Evolutionary conservation across 1,140 invertebrate genomes (phyloP).

Genomic region (Venturia canescens): DNA sequence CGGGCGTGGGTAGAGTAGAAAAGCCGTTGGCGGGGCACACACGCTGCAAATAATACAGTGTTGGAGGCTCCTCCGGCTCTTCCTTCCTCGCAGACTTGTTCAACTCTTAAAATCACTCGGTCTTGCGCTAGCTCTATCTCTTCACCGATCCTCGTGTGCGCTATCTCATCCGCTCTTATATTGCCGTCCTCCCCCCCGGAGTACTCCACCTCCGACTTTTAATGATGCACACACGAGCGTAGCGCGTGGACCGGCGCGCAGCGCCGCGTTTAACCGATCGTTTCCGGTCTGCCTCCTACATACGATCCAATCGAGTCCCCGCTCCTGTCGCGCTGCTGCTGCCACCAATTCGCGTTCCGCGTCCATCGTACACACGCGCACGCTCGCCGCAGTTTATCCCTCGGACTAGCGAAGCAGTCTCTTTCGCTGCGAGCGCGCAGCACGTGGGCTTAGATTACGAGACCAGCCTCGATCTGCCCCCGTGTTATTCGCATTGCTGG

Average conservation of each 20-base stretch:
- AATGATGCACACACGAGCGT: background rate
- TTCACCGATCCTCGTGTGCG: constrained; percentile 4
- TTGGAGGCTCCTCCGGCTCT: constrained; percentile 33
- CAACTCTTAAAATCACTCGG: background rate
- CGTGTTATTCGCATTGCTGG: too few species aligned
- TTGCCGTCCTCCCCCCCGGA: constrained; percentile 33
- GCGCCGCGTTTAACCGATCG: constrained; percentile 36
- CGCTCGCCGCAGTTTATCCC: background rate
- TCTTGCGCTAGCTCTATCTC: constrained; percentile 15
- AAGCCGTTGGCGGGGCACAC: constrained; percentile 24
- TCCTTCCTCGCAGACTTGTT: background rate
- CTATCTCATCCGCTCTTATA: constrained; percentile 29
- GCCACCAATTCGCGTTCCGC: constrained; percentile 4
- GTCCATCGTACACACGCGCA: background rate
- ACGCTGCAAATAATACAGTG: background rate
- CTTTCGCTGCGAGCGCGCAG: background rate
- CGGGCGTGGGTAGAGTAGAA: constrained; percentile 31
- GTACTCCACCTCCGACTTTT: constrained; percentile 10
- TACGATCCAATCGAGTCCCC: constrained; percentile 31
- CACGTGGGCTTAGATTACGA: background rate
- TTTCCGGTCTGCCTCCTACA: constrained; percentile 38
- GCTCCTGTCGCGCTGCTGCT: constrained; percentile 2
- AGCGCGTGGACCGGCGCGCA: too few species aligned
- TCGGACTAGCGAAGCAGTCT: background rate
- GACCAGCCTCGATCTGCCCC: too few species aligned